These are phyloP conservation scores for Dichetophora obliterata DNA, from an alignment of 2,888 invertebrate species.

Conservation along the genomic window DNA sequence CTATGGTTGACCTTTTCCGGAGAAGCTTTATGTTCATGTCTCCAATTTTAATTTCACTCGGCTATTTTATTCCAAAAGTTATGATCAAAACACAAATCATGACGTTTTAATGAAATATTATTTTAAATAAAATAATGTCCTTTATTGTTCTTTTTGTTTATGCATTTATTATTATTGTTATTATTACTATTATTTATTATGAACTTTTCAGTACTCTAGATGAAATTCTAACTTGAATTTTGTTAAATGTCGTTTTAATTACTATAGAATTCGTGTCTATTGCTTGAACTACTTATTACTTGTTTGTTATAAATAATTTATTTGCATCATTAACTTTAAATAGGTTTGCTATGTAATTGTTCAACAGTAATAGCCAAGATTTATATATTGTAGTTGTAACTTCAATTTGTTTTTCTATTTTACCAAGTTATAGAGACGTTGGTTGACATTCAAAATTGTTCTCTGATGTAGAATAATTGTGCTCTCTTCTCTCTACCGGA, in stretches of 20 bases:
- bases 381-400: too few species aligned
- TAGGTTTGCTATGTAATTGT: slow-evolving; percentile 12
- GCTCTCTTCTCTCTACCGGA: too few species aligned
- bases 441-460: too few species aligned
- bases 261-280: slow-evolving; percentile 13
- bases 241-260: background rate
- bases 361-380: background rate
- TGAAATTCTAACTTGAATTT: slow-evolving; percentile 9
- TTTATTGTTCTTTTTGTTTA: slow-evolving; percentile 11
- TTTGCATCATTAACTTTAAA: background rate
- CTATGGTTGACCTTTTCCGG: too few species aligned
- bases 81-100: background rate
- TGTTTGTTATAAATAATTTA: slow-evolving; percentile 45
- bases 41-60: too few species aligned
- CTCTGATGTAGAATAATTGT: too few species aligned
- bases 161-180: background rate
- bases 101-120: slow-evolving; percentile 6
- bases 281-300: slow-evolving; percentile 22
- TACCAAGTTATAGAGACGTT: too few species aligned
- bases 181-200: too few species aligned
- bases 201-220: background rate
- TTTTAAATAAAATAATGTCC: slow-evolving; percentile 20
- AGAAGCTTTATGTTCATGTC: too few species aligned
- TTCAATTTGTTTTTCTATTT: too few species aligned
- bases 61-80: too few species aligned